A percentile compares a stretch with the other conserved stretches of the same genome.
These are phyloP conservation scores for Aplodontia rufa DNA, from an alignment of 2,113 vertebrate genomes.

Conservation along the genomic window DNA sequence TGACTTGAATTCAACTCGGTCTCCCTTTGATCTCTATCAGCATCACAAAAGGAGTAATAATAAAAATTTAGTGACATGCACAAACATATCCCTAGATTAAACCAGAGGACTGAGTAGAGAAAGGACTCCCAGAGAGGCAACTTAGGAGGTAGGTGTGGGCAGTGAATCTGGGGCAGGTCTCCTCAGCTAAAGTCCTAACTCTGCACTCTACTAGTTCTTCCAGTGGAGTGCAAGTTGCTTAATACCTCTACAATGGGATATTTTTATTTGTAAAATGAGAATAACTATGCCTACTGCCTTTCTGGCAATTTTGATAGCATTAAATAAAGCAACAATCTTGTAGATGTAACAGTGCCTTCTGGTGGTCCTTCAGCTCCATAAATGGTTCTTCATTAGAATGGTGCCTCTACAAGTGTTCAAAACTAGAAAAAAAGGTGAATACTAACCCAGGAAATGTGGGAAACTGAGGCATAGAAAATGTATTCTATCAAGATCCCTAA, in stretches of 20 bases:
- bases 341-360: too few relatives aligned
- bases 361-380: neutral
- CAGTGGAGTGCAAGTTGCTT: neutral
- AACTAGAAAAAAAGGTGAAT: neutral
- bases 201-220: neutral
- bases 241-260: neutral
- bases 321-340: neutral
- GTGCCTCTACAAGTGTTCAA: neutral
- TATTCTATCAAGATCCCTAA: neutral
- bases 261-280: neutral
- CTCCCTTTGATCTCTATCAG: neutral
- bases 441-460: neutral
- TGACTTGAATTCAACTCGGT: neutral
- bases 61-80: neutral
- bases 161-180: neutral
- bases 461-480: neutral
- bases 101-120: neutral
- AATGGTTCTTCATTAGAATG: neutral
- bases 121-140: neutral
- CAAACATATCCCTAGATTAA: neutral
- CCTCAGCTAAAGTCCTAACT: neutral
- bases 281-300: neutral
- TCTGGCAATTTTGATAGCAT: neutral
- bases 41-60: neutral
- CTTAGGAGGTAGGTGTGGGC: neutral